Percentiles rank a stretch among this genome's conserved stretches.
Conservation (phyloP, 2,797 vertebrate species). For the Spheniscus humboldti region DNA sequence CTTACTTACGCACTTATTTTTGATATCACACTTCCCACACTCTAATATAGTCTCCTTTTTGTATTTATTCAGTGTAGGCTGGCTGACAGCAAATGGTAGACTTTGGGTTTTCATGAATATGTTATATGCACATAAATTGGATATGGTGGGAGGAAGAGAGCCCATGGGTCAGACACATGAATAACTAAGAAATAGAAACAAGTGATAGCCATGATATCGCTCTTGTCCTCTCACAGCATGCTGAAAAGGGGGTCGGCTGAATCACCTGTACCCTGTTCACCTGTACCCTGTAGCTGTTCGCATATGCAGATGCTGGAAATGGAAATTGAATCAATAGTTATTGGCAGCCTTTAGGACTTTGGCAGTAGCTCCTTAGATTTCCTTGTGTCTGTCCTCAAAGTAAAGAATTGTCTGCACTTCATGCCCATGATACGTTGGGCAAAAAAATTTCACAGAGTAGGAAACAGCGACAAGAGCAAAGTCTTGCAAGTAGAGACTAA, state of each 20-base stretch:
- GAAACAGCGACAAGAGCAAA: background rate
- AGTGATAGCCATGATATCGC: background rate
- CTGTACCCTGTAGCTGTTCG: background rate
- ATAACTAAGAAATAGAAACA: background rate
- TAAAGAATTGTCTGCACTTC: background rate
- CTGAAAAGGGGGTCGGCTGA: background rate
- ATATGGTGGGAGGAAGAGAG: background rate
- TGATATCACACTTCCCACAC: slow-evolving; percentile 31
- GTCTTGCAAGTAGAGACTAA: background rate
- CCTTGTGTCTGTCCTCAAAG: background rate
- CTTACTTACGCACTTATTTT: background rate
- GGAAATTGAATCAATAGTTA: background rate
- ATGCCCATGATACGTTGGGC: accelerated
- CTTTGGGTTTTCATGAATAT: background rate
- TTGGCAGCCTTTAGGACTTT: background rate
- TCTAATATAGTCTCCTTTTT: background rate
- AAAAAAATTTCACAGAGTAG: background rate
- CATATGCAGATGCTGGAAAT: background rate
- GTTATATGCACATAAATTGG: background rate
- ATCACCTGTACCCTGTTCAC: background rate
- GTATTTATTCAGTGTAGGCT: background rate
- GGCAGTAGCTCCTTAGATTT: background rate
- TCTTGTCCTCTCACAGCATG: background rate
- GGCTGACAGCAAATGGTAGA: background rate
- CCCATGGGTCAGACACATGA: background rate